Conservation (phyloP, 2,113 vertebrate species). For the Dicerorhinus sumatrensis region DNA sequence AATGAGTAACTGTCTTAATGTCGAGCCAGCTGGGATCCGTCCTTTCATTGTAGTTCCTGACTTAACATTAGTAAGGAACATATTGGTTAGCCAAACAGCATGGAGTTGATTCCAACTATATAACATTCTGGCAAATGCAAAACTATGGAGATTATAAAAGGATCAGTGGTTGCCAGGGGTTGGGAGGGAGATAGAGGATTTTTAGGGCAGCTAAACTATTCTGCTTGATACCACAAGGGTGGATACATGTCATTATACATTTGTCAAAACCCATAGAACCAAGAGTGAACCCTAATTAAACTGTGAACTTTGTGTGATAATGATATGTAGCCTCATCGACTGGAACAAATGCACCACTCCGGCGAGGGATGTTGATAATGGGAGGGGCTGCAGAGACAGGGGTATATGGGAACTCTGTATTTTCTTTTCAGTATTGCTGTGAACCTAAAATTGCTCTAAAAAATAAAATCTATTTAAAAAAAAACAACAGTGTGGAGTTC, state of each 20-base stretch:
- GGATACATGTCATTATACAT: neutral
- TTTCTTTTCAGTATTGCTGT: neutral
- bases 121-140: neutral
- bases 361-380: neutral
- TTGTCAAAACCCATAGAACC: neutral
- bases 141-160: neutral
- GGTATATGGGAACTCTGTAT: neutral
- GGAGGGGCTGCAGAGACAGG: neutral
- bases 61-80: neutral
- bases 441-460: neutral
- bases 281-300: neutral
- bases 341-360: neutral
- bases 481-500: neutral
- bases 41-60: neutral
- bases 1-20: neutral
- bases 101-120: neutral
- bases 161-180: neutral
- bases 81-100: neutral
- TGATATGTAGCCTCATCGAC: neutral
- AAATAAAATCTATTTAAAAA: neutral
- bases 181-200: neutral
- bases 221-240: accelerated
- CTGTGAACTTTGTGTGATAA: neutral
- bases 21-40: neutral
- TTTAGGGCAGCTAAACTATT: neutral